Evolutionary conservation across 1,140 invertebrate genomes (phyloP), one percentile per base, ranked within the genome.

Genomic region (Druon quercuslanigerum): DNA sequence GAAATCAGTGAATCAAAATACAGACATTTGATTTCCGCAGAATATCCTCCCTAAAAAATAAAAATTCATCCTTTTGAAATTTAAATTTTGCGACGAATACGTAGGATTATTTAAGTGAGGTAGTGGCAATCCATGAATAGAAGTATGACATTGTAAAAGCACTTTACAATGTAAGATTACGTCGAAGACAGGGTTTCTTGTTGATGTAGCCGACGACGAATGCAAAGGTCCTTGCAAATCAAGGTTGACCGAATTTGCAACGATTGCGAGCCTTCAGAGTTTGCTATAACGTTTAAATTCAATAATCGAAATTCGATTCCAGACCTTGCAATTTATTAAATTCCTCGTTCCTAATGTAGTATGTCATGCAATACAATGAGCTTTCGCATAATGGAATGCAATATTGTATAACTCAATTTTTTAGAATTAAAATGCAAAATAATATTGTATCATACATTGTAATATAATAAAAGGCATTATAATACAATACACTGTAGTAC

Each of bases 1-100:
- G 7, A 46, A 46, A 46, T 6, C 0, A 11, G 9, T 46, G 40
- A 46, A 46, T 46, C 6, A 8, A 46, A 46, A 46, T 46, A 46
- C 40, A 11, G 40, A 46, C 40, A 46, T 46, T 8, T 46, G 40
- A 1, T 46, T 9, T 46, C 40, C 40, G 40, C 40, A 9, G 40
- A 6, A 46, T 46, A 46, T 11, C 40, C 9, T 46, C 40, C 9
- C 40, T 46, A 66, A 66, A 66, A 66, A 40, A 66, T 66, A 33
- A 66, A 66, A 66, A 66, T 66, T 33, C 60, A 66, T 46, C 5
- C 33, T 66, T 13, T 66, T 66, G 60, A 66, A 66, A 40, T 66
- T 66, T 66, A 66, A 66, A 66, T 66, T 66, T 66, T 40, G 60
- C 60, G 60, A 40, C 60, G 13, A 46, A 46, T 66, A 66, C 60